phyloP scores from a whole-genome alignment of 2,888 invertebrate species.

The Pachliopta kotzebuea region DNA sequence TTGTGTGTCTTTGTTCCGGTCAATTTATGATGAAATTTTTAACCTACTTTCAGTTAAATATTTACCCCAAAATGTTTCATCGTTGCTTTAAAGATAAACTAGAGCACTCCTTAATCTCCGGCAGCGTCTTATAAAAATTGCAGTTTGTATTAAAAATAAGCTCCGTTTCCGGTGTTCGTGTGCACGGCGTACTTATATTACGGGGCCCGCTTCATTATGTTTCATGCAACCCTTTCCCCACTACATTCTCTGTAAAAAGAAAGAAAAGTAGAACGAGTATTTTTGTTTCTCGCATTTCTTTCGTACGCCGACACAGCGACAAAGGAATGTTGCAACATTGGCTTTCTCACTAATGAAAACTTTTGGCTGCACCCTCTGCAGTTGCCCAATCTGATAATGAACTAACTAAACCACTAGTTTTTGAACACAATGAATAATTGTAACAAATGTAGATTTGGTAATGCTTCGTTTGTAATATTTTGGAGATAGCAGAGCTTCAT shows the following conservation, averaged over 20 bases:
- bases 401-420: constrained; percentile 32
- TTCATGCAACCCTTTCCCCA: constrained; percentile 54
- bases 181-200: constrained; percentile 42
- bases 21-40: too few relatives aligned
- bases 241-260: constrained; percentile 48
- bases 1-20: too few relatives aligned
- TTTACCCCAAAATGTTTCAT: not conserved
- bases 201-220: constrained; percentile 60
- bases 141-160: constrained; percentile 17
- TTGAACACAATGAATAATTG: too few relatives aligned
- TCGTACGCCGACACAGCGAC: constrained; percentile 43
- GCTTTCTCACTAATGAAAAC: constrained; percentile 63
- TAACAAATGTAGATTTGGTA: not conserved
- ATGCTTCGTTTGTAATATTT: not conserved
- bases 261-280: constrained; percentile 61
- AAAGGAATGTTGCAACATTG: constrained; percentile 52
- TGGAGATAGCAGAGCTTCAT: not conserved
- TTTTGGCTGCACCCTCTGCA: constrained; percentile 46
- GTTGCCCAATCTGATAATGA: constrained; percentile 48
- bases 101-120: constrained; percentile 8
- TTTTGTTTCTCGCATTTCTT: constrained; percentile 52
- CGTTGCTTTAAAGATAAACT: not conserved
- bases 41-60: not conserved
- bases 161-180: constrained; percentile 25
- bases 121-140: constrained; percentile 14